Conservation (phyloP, 2,113 vertebrate genomes). For the Labeo catla region DNA sequence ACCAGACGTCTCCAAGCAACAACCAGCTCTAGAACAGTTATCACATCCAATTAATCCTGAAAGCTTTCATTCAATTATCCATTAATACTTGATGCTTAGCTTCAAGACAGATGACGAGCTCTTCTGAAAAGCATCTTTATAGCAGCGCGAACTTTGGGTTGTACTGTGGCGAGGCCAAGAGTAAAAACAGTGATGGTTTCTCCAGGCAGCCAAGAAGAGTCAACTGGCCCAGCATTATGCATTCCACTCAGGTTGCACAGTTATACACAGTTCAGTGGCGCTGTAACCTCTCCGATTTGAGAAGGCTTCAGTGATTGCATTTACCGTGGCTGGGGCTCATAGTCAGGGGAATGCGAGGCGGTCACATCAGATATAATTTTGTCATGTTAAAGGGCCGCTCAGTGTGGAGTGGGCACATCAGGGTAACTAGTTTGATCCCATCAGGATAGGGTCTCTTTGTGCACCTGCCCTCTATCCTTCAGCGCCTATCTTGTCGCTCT, state of each 20-base stretch:
- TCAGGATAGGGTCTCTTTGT: conserved; percentile 43
- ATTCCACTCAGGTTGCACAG: conserved; percentile 49
- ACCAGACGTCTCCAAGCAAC: conserved; percentile 23
- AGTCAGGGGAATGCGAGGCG: conserved; percentile 44
- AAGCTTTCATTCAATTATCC: conserved; percentile 46
- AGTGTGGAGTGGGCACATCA: conserved; percentile 29
- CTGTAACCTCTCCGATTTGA: conserved; percentile 62
- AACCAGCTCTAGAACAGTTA: conserved; percentile 26
- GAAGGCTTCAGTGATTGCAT: conserved; percentile 60
- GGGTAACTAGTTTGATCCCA: conserved; percentile 59
- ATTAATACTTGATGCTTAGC: conserved; percentile 53
- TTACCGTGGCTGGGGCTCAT: conserved; percentile 55
- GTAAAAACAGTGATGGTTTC: conserved; percentile 29
- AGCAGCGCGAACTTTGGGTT: background rate
- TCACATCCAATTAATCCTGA: conserved; percentile 44
- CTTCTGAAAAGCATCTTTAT: background rate
- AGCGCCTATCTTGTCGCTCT: background rate
- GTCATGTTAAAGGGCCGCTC: conserved; percentile 55
- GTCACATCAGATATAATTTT: conserved; percentile 60
- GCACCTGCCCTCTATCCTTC: conserved; percentile 25
- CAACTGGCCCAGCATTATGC: conserved; percentile 43
- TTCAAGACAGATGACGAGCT: conserved; percentile 33
- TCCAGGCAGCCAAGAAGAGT: conserved; percentile 28
- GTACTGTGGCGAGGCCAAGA: conserved; percentile 6
- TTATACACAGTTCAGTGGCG: conserved; percentile 57